Evolutionary conservation across 2,113 vertebrate genomes (phyloP).

Genomic region (Xenopus borealis): DNA sequence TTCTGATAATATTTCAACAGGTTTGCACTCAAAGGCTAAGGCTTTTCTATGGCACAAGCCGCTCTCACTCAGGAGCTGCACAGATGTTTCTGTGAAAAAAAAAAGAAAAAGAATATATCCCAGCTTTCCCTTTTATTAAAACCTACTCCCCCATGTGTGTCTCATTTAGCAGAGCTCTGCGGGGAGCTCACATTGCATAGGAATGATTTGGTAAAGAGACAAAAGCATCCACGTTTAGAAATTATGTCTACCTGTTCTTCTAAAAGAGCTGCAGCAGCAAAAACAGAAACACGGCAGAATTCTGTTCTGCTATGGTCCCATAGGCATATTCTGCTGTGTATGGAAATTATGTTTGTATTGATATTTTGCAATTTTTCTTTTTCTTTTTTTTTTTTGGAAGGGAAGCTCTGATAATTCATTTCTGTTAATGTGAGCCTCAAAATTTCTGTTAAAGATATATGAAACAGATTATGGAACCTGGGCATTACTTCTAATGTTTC

Average conservation of each 20-base stretch:
- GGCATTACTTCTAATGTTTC: too few species aligned
- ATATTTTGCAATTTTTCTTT: not conserved
- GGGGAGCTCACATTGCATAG: slow-evolving; percentile 45
- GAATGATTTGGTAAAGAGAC: slow-evolving; percentile 34
- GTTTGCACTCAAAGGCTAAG: slow-evolving; percentile 45
- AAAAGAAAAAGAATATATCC: slow-evolving; percentile 43
- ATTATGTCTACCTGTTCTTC: slow-evolving; percentile 35
- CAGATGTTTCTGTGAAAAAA: slow-evolving; percentile 53
- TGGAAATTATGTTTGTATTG: not conserved
- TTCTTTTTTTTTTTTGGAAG: not conserved
- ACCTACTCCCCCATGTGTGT: slow-evolving; percentile 47
- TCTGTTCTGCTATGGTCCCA: not conserved
- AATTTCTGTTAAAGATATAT: too few species aligned
- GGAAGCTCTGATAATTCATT: too few species aligned
- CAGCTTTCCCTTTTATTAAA: slow-evolving; percentile 49
- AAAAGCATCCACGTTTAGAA: slow-evolving; percentile 11
- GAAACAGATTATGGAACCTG: too few species aligned
- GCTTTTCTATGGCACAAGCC: slow-evolving; percentile 51
- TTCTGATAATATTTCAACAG: slow-evolving; percentile 39
- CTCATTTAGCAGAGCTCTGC: slow-evolving; percentile 47
- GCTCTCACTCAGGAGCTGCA: slow-evolving; percentile 43
- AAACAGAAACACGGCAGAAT: not conserved
- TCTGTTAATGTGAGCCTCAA: too few species aligned
- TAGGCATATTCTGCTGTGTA: not conserved
- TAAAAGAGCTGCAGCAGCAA: slow-evolving; percentile 7